Evolutionary conservation across 2,888 invertebrate genomes (phyloP), one percentile per base, ranked within the genome.

Genomic region (Netelia melanura): DNA sequence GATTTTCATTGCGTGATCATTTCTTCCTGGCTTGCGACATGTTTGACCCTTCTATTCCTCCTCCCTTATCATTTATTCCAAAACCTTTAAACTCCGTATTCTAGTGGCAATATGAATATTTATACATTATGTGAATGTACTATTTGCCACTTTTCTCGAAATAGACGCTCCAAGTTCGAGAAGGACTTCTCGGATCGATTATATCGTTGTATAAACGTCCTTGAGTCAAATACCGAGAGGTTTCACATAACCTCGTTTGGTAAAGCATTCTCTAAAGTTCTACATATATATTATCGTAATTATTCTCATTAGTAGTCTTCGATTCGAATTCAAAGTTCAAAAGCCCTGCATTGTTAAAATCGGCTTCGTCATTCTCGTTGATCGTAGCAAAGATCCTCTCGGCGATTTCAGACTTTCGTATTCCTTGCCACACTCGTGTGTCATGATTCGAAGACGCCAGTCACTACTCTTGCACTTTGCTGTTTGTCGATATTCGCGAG

Each of bases 31-130:
- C 21, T 56, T 56, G 9, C n/a, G n/a, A n/a, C 8, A 17, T 56
- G 8, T 56, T 14, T 17, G 21, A n/a, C 0, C 1, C 11, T 48
- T 48, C 10, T 48, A 8, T 10, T n/a, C 67, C 5, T 3, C 21
- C 2, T 56, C 11, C 11, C 9, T 56, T 17, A 5, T 5, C 17
- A 54, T 71, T 3, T n/a, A 71, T 71, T 56, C 38, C 56, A 56
- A 2, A 21, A 25, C 10, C 5, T 62, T 62, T 30, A 48, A 48
- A 30, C 30, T 30, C 48, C 48, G 62, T 75, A 54, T 61, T 61
- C 61, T 11, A 25, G 23, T 61, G n/a, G 61, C 21, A 23, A 52
- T 25, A 86, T 87, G 86, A 87, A 87, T 87, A 86, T 86, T 84
- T 81, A 87, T 85, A 79, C 62, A 23, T 25, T 44, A 23, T 17